A percentile compares a stretch with the other conserved stretches of the same genome.
Evolutionary conservation across 2,113 vertebrate genomes (phyloP).

Genomic region (Rhynchopsitta pachyrhyncha): DNA sequence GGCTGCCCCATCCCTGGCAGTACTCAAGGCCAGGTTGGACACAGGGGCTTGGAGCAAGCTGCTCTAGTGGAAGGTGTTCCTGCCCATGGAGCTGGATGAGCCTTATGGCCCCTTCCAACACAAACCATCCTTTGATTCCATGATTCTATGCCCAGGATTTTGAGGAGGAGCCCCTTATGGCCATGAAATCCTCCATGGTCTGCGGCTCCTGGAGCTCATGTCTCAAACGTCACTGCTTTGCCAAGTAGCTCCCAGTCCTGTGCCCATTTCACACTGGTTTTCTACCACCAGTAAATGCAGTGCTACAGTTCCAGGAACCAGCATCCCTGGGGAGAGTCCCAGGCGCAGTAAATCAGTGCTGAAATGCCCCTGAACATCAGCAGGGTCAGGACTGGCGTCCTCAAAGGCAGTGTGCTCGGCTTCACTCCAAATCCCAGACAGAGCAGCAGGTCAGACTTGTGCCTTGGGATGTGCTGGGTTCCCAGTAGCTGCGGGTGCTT

Average conservation of each 20-base stretch:
- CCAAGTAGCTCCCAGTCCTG: not conserved
- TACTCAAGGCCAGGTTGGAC: not conserved
- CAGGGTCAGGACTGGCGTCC: not conserved
- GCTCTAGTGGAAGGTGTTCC: not conserved
- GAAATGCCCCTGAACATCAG: not conserved
- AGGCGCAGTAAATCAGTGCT: rapidly evolving
- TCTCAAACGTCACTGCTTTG: not conserved
- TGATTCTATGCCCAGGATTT: not conserved
- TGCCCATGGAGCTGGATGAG: not conserved
- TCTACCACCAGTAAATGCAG: not conserved
- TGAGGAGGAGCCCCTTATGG: not conserved
- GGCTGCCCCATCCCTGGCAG: not conserved
- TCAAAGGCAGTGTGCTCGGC: not conserved
- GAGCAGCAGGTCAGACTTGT: not conserved
- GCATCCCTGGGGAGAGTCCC: not conserved
- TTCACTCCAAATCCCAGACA: not conserved
- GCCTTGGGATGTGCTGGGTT: not conserved
- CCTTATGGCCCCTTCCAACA: not conserved
- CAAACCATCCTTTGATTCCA: not conserved
- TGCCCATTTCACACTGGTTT: not conserved
- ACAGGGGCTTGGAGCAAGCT: not conserved
- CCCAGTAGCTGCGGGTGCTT: not conserved
- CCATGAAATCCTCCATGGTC: rapidly evolving
- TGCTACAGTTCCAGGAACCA: rapidly evolving
- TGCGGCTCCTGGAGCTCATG: not conserved